Evolutionary conservation across 2,888 invertebrate genomes (phyloP).

Genomic region (Aspidiotus rigidus): DNA sequence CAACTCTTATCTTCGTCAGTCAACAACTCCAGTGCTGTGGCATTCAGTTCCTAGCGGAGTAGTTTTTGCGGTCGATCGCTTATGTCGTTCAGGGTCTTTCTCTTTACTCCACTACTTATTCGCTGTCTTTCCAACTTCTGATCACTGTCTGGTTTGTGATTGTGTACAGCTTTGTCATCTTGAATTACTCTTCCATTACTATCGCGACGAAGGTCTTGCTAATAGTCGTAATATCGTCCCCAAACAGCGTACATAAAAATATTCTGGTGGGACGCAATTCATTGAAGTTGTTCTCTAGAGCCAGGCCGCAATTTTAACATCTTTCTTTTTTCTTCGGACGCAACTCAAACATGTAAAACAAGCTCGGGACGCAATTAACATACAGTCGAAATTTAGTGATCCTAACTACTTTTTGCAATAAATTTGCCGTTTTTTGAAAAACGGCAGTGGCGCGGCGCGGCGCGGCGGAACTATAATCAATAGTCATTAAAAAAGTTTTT

Average conservation of each 20-base stretch:
- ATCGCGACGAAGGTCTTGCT: background rate
- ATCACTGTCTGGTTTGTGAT: background rate
- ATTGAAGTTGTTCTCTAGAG: background rate
- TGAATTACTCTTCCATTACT: background rate
- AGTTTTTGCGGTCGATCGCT: background rate
- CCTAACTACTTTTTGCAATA: too few relatives aligned
- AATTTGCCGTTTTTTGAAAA: too few relatives aligned
- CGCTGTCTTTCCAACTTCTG: background rate
- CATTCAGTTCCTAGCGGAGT: background rate
- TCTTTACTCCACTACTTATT: background rate
- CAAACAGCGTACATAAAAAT: too few relatives aligned
- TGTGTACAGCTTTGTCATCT: background rate
- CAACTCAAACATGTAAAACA: background rate
- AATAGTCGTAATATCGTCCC: too few relatives aligned
- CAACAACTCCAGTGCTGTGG: background rate
- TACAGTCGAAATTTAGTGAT: too few relatives aligned
- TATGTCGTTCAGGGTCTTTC: background rate
- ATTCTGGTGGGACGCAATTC: constrained; percentile 1
- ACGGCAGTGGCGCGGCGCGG: too few relatives aligned
- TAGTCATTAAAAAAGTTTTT: too few relatives aligned
- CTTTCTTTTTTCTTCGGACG: too few relatives aligned
- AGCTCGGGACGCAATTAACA: constrained; percentile 1
- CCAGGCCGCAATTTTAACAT: background rate
- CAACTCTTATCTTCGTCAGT: background rate
- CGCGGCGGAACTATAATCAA: too few relatives aligned